Evolutionary conservation across 2,797 vertebrate species (phyloP).

Genomic region (Phoeniculus purpureus): DNA sequence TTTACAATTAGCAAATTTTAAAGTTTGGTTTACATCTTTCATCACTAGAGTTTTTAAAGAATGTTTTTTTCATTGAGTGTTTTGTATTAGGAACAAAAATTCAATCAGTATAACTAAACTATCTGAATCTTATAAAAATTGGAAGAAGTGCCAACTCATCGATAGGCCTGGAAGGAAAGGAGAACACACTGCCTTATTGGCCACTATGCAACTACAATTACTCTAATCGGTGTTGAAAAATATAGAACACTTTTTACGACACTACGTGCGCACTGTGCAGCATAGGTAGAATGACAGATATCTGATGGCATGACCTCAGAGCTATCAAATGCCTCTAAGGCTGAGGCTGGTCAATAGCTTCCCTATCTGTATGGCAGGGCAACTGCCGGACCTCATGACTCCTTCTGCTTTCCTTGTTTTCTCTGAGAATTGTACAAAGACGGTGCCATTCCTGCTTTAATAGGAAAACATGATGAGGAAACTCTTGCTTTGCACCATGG

Average conservation of each 20-base stretch:
- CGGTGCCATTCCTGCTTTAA: not conserved
- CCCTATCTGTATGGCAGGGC: not conserved
- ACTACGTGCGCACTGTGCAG: not conserved
- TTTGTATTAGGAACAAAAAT: conserved; percentile 64
- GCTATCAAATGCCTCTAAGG: not conserved
- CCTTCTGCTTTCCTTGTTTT: not conserved
- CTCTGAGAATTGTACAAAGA: not conserved
- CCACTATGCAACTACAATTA: not conserved
- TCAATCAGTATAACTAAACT: conserved; percentile 29
- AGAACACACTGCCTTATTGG: conserved; percentile 11
- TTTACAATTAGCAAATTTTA: conserved; percentile 56
- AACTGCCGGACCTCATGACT: not conserved
- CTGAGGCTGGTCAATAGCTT: not conserved
- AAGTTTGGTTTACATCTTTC: conserved; percentile 55
- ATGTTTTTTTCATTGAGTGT: conserved; percentile 28
- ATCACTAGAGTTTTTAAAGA: conserved; percentile 43
- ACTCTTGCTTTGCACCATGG: not conserved
- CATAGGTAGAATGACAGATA: not conserved
- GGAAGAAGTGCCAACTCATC: conserved; percentile 7
- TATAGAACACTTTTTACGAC: not conserved
- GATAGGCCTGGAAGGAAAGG: conserved; percentile 20
- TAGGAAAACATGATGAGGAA: not conserved
- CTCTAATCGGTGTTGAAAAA: not conserved
- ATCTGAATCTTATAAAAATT: conserved; percentile 31
- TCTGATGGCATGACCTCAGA: not conserved